Evolutionary conservation across 2,797 vertebrate species (phyloP).

Genomic region (Amniataba percoides): DNA sequence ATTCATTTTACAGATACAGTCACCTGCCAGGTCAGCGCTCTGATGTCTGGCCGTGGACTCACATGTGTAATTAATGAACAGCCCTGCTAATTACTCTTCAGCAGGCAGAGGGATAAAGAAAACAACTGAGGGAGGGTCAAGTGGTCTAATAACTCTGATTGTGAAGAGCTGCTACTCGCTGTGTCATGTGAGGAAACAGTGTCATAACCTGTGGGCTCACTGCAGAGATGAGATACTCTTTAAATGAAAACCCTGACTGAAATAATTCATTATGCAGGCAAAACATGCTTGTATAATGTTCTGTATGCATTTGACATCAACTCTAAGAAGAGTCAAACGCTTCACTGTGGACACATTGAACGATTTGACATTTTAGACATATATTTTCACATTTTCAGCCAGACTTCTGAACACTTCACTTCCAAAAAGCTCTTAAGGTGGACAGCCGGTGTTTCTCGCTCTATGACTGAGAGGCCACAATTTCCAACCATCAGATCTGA

Average conservation of each 20-base stretch:
- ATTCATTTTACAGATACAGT: conserved; percentile 79
- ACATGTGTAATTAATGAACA: conserved; percentile 80
- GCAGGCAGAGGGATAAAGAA: conserved; percentile 46
- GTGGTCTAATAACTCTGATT: conserved; percentile 43
- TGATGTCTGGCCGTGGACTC: conserved; percentile 57
- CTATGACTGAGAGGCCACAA: not conserved
- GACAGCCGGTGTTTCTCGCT: conserved; percentile 19
- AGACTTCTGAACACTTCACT: conserved; percentile 21
- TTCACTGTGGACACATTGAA: not conserved
- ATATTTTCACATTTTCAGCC: conserved; percentile 5
- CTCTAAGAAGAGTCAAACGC: not conserved
- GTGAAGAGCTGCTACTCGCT: conserved; percentile 1
- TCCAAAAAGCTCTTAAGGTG: conserved; percentile 27
- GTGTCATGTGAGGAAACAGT: not conserved
- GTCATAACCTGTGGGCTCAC: conserved; percentile 14
- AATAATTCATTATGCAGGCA: not conserved
- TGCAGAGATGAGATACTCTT: conserved; percentile 10
- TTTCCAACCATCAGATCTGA: conserved; percentile 42
- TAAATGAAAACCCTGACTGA: conserved; percentile 15
- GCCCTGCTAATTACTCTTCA: conserved; percentile 77
- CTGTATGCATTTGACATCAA: not conserved
- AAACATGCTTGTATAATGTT: no score
- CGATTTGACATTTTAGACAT: conserved; percentile 37
- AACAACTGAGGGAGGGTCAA: conserved; percentile 47
- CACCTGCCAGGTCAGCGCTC: conserved; percentile 38